Evolutionary conservation across 2,888 invertebrate species (phyloP), one percentile per base, ranked within the genome.

Genomic region (Tetragonula carbonaria): DNA sequence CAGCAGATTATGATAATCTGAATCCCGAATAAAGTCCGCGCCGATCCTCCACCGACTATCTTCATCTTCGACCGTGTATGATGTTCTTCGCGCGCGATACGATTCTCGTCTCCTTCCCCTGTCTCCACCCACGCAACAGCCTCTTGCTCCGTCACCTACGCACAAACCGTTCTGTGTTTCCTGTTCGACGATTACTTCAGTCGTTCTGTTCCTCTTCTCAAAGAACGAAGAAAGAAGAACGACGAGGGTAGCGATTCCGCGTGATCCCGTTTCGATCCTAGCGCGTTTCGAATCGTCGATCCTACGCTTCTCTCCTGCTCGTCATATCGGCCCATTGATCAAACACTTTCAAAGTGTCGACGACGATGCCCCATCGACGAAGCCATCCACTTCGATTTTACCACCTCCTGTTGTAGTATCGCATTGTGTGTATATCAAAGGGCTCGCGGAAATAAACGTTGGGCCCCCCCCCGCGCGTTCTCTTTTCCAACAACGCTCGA

Each of bases 1-100:
- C 67, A 78, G 11, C 85, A 76, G 11, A 87, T 68, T 45, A 86
- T 68, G 53, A 86, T n/a, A n/a, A n/a, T n/a, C n/a, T n/a, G n/a
- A n/a, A n/a, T 18, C 0, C 70, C 76, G 21, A 84, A 55, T 14
- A 65, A 55, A 33, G 33, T 33, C 62, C 80, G 65, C 16, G 73
- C 45, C 45, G 57, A 5, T 50, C 18, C 50, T 38, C 45, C n/a
- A 8, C 45, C 45, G 45, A 45, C 11, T 45, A 45, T 66, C 73
- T 50, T 80, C 80, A 74, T 77, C 45, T 50, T 78, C 33, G 33
- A 53, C 8, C 8, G 8, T 45, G 45, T 45, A 1, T 14, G 16
- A 4, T 5, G n/a, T 59, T 14, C 18, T 21, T 28, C 16, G 18
- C 28, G n/a, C 65, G 23, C 18, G 23, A n/a, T 53, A n/a, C 53